Percentiles rank a stretch among this genome's conserved stretches.
phyloP scores from a whole-genome alignment of 2,113 vertebrate species.

The Pomatostomus ruficeps region DNA sequence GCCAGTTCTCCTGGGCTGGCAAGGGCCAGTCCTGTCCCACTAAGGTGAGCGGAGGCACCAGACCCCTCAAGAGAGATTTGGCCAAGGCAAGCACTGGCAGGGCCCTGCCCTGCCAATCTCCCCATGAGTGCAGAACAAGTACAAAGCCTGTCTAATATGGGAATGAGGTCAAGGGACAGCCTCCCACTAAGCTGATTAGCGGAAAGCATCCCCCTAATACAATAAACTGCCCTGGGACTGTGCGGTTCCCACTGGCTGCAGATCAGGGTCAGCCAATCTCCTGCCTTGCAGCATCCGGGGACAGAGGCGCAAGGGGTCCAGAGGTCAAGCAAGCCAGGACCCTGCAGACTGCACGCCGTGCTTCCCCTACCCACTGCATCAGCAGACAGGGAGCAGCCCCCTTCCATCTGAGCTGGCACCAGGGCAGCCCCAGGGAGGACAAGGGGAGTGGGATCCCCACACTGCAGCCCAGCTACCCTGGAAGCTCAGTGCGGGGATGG shows the following conservation, averaged over 20 bases:
- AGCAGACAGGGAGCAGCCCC: neutral
- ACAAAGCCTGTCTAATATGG: constrained; percentile 15
- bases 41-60: neutral
- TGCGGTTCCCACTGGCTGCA: neutral
- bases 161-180: constrained; percentile 39
- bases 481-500: neutral
- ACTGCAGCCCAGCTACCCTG: rapidly evolving
- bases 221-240: neutral
- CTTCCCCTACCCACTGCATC: neutral
- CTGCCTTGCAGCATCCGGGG: rapidly evolving
- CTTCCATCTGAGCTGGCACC: rapidly evolving
- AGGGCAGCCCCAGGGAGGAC: neutral
- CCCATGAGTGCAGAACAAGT: neutral
- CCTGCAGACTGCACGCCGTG: rapidly evolving
- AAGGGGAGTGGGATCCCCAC: rapidly evolving
- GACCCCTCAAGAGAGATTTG: neutral
- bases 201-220: constrained; percentile 24
- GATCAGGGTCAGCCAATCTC: neutral
- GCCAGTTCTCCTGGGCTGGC: neutral
- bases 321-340: neutral
- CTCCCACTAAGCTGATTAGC: constrained; percentile 46
- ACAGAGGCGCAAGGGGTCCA: neutral
- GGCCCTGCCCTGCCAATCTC: neutral
- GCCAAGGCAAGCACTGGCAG: rapidly evolving
- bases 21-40: neutral